These are phyloP conservation scores for Syngnathoides biaculeatus DNA, from an alignment of 2,113 vertebrate genomes.

Conservation along the genomic window DNA sequence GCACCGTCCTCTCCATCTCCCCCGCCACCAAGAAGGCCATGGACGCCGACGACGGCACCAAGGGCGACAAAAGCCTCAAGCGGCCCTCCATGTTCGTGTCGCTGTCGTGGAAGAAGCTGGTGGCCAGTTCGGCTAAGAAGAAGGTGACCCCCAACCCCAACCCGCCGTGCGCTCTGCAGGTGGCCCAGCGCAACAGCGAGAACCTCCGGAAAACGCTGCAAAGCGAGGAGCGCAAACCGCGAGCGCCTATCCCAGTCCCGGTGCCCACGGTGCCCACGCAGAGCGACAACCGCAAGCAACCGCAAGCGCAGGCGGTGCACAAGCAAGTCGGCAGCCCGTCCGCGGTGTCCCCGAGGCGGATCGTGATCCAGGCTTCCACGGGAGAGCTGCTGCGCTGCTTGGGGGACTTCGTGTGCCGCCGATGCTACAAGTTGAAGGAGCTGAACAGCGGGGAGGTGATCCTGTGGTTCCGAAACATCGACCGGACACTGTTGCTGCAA, in stretches of 20 bases:
- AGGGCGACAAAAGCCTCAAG: conserved; percentile 83
- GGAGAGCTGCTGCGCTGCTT: conserved; percentile 92
- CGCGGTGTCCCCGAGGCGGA: conserved; percentile 79
- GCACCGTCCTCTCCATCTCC: conserved; percentile 89
- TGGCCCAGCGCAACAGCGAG: conserved; percentile 70
- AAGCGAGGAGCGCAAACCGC: conserved; percentile 63
- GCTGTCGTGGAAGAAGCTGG: conserved; percentile 86
- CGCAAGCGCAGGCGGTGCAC: conserved; percentile 60
- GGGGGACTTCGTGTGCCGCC: conserved; percentile 91
- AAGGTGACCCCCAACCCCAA: conserved; percentile 85
- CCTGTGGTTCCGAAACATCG: conserved; percentile 95
- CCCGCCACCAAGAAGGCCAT: conserved; percentile 76
- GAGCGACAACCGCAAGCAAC: conserved; percentile 29
- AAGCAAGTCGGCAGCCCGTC: conserved; percentile 70
- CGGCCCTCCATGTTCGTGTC: conserved; percentile 84
- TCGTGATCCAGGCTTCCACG: conserved; percentile 93
- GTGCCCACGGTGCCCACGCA: conserved; percentile 72
- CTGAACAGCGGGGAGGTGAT: conserved; percentile 86
- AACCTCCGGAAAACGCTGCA: conserved; percentile 62
- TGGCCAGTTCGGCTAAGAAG: conserved; percentile 85
- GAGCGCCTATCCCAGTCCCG: conserved; percentile 77
- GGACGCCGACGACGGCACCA: conserved; percentile 43
- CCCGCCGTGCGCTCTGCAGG: conserved; percentile 50
- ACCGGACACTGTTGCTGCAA: conserved; percentile 91
- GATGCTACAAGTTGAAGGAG: conserved; percentile 88